Evolutionary conservation across 2,113 vertebrate genomes (phyloP).

Genomic region (Dipodomys ordii): DNA sequence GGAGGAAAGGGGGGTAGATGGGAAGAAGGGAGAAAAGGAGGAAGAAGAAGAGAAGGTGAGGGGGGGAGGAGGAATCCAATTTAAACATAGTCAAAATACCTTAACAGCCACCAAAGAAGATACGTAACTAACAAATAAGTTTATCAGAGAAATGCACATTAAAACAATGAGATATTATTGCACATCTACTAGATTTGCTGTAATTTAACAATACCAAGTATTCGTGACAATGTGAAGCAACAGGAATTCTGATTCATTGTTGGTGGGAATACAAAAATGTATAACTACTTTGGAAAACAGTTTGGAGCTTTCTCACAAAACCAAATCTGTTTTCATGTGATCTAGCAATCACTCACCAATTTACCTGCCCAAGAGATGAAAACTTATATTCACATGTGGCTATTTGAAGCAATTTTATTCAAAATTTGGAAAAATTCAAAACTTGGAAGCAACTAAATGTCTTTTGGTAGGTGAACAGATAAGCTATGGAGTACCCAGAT

Average conservation of each 20-base stretch:
- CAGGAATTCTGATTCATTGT: background rate
- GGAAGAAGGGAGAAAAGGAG: too few species aligned
- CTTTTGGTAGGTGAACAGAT: background rate
- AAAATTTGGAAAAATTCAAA: background rate
- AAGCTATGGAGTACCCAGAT: background rate
- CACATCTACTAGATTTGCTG: background rate
- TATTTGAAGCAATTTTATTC: background rate
- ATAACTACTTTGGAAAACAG: background rate
- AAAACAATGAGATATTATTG: background rate
- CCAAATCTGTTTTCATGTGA: background rate
- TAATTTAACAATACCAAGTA: background rate
- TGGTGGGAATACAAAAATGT: background rate
- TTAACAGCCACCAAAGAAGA: slow-evolving; percentile 11
- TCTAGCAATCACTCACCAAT: background rate
- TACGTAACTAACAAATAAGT: background rate
- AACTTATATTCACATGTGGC: background rate
- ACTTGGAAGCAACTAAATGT: background rate
- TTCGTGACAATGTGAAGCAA: background rate
- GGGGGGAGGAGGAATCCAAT: background rate
- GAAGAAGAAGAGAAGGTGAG: too few species aligned
- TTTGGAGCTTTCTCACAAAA: background rate
- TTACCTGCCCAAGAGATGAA: background rate
- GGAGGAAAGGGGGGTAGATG: too few species aligned
- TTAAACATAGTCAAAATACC: background rate
- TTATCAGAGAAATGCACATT: background rate